These are phyloP conservation scores for Cylloceria caligata DNA, from an alignment of 2,888 invertebrate genomes.

Conservation along the genomic window DNA sequence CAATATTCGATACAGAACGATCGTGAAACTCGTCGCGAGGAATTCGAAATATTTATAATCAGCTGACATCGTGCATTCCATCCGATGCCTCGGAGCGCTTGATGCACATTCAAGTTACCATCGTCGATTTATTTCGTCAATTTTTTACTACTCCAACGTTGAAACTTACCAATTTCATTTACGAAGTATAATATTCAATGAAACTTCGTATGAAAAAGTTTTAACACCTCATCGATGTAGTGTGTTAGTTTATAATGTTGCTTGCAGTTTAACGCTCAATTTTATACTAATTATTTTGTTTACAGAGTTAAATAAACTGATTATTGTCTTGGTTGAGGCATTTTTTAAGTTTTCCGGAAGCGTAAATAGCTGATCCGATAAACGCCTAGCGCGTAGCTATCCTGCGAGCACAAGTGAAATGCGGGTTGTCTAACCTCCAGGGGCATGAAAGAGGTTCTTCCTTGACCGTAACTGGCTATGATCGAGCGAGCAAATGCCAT, in stretches of 20 bases:
- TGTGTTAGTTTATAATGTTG: conserved; percentile 12
- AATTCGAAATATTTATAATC: conserved; percentile 35
- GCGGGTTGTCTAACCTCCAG: conserved; percentile 36
- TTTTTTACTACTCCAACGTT: conserved; percentile 4
- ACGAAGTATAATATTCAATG: background rate
- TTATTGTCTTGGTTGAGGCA: background rate
- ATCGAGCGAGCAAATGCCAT: conserved; percentile 41
- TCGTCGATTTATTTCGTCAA: background rate
- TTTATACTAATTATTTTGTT: conserved; percentile 14
- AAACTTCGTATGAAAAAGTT: background rate
- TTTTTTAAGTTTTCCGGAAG: background rate
- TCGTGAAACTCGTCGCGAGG: conserved; percentile 23
- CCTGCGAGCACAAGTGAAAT: background rate
- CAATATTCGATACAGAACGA: background rate
- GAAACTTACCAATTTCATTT: background rate
- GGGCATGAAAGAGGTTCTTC: conserved; percentile 16
- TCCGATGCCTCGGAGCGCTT: background rate
- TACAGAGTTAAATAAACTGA: conserved; percentile 37
- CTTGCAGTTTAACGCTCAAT: conserved; percentile 27
- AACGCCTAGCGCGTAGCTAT: background rate
- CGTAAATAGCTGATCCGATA: background rate
- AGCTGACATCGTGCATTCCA: conserved; percentile 38
- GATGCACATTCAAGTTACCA: background rate
- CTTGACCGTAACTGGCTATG: conserved; percentile 44
- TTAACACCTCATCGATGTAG: background rate